Base-by-base conservation (phyloP, 2,888 invertebrate genomes). In the Caenorhabditis panamensis region DNA sequence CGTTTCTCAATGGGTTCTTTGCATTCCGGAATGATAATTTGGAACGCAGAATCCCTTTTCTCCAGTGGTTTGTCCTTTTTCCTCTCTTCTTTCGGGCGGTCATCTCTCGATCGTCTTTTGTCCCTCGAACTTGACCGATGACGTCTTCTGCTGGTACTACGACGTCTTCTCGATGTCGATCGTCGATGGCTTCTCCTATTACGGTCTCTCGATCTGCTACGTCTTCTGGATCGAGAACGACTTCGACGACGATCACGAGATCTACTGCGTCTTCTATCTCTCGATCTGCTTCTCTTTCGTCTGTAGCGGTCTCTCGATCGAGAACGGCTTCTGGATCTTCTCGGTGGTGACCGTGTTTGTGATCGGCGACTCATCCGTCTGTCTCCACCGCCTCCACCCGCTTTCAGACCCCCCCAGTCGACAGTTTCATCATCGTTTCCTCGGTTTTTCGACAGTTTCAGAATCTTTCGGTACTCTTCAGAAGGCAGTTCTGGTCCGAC, bases 401-500 rank as follows among this genome's bases (percentile, higher is more conserved):
- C 47, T 58, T 68, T 82, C 53, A 76, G 51, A 11, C 59, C 51
- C 2, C 77, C 72, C 72, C 84, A 77, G 56, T 77, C 79, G 9
- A 78, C 82, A 18, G 31, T 31, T 4, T 78, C 82, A 13, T 69
- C 77, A 1, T 72, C 68, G 26, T 76, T 79, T 24, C 62, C 53
- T 11, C 82, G 69, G 37, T 69, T 71, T 22, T 62, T 77, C 3
- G 84, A 77, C 24, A 84, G 61, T 62, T 78, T 75, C 84, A 87
- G 63, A 24, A 87, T 78, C 22, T 85, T 80, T 11, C 84, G 83
- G 47, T 84, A 86, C 26, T 87, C 83, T 61, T 84, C 82, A n/a
- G 76, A 85, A 5, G 88, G 88, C 2, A 88, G 72, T 20, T 82
- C 73, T 0, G 88, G 88, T 5, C 87, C 88, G 24, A 81, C 83